Evolutionary conservation across 2,113 vertebrate genomes (phyloP).

Genomic region (Atherinomorus stipes): DNA sequence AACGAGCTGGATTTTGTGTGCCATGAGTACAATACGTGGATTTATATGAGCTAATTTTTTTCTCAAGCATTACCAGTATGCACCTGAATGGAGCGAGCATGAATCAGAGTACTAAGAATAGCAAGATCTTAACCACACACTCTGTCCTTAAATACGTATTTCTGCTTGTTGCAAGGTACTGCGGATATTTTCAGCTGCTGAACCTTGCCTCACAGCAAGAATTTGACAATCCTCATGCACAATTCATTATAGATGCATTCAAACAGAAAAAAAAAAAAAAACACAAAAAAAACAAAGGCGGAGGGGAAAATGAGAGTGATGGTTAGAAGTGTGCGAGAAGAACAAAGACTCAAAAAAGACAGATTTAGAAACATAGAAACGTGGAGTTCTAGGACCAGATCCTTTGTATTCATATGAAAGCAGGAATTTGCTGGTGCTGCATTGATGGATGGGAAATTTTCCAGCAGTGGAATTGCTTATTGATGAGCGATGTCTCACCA

Average conservation of each 20-base stretch:
- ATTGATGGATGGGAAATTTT: conserved; percentile 37
- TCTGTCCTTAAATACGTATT: not conserved
- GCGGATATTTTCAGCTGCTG: conserved; percentile 1
- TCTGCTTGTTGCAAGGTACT: not conserved
- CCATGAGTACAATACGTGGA: not conserved
- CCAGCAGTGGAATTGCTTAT: conserved; percentile 52
- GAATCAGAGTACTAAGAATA: conserved; percentile 27
- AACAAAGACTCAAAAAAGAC: not conserved
- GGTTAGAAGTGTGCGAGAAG: not conserved
- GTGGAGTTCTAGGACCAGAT: not conserved
- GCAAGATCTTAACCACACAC: conserved; percentile 5
- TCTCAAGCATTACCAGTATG: not conserved
- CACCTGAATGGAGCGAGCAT: not conserved
- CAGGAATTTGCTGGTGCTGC: conserved; percentile 8
- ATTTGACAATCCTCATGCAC: conserved; percentile 6
- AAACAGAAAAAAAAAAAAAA: not conserved
- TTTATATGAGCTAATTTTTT: conserved; percentile 10
- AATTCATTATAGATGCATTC: conserved; percentile 6
- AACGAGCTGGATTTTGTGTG: conserved; percentile 6
- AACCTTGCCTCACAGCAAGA: not conserved
- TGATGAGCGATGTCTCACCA: conserved; percentile 59
- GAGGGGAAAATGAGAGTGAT: not conserved
- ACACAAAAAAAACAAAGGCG: not conserved
- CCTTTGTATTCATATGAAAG: not conserved
- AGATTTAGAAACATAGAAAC: not conserved